Evolutionary conservation across 2,888 invertebrate species (phyloP), one percentile per base, ranked within the genome.

Genomic region (Eilema sororculum): DNA sequence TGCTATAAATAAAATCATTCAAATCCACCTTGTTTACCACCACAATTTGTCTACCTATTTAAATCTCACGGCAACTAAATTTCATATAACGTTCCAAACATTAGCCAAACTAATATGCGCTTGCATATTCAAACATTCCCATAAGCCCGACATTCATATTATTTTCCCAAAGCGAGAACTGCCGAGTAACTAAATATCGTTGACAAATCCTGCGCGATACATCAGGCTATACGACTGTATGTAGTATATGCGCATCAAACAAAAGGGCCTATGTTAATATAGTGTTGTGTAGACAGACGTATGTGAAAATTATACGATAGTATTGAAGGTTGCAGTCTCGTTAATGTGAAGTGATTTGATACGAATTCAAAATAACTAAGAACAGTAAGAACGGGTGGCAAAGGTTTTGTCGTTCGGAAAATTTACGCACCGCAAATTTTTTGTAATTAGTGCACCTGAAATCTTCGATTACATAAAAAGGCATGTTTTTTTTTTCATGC

Each of bases 291-390:
- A 90, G 91, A 91, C 92, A 90, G 93, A 93, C 92, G 90, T 89
- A 94, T 94, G 94, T 89, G 93, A 90, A 93, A 94, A 94, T 94
- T 94, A 94, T 94, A 92, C 94, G 83, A 89, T 83, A 86, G 88
- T 87, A 85, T 84, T 76, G 78, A 25, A 72, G 3, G 57, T 10
- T n/a, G 59, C 24, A 41, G 5, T 85, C 83, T n/a, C 67, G 83
- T 74, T 88, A 6, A 41, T 69, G 86, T 46, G 0, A 20, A 0
- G 0, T 61, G 28, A 69, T 87, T 85, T 0, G 79, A 57, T 59
- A 24, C 33, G 3, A 25, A 24, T 62, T 20, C 2, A 10, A 61
- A 33, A 33, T 33, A 1, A 33, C n/a, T n/a, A n/a, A n/a, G n/a
- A n/a, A n/a, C n/a, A n/a, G n/a, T n/a, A n/a, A n/a, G n/a, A n/a